Base-by-base conservation (phyloP, 2,113 vertebrate genomes). In the Ochotona princeps region DNA sequence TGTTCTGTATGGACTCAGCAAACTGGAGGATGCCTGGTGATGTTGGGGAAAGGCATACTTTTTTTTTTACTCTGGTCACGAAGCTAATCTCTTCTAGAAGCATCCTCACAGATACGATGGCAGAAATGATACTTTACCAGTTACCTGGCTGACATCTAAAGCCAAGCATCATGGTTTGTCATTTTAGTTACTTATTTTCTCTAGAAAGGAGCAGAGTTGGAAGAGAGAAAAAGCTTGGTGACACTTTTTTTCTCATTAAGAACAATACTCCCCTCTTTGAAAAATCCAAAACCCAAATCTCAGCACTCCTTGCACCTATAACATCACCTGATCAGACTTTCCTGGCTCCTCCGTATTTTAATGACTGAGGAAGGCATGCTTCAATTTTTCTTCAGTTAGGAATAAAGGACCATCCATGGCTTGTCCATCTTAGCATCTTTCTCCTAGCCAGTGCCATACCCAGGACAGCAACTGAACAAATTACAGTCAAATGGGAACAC, bases 241-340 rank as follows among this genome's bases (percentile, higher is more conserved):
- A 80, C 15, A n/a, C 18, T n/a, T 25, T 17, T 8, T 5, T 10
- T 76, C 26, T 60, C 30, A 21, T 91, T 23, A 28, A 76, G 35
- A 61, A 74, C 18, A 70, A 66, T n/a, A 83, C 13, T n/a, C 8
- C 38, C n/a, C 9, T 66, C 35, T 92, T 49, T 65, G 65, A 92
- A 93, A 96, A 89, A 61, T 32, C 21, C 57, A 54, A 85, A 92
- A 83, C 32, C 5, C 47, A 81, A 79, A 88, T 57, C 25, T 79
- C 13, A 90, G 60, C 83, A 87, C 32, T 83, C 17, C 23, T 86
- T 72, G 57, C 7, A 75, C 18, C 63, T 57, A 78, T 80, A 93
- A 75, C 57, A 65, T 2, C 28, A 70, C 1, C 49, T 26, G 70
- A 38, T 6, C 79, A 49, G 49, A 83, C 61, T 87, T 91, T 38